These are phyloP conservation scores for Linnaemya vulpina DNA, from an alignment of 2,888 invertebrate species.

Conservation along the genomic window DNA sequence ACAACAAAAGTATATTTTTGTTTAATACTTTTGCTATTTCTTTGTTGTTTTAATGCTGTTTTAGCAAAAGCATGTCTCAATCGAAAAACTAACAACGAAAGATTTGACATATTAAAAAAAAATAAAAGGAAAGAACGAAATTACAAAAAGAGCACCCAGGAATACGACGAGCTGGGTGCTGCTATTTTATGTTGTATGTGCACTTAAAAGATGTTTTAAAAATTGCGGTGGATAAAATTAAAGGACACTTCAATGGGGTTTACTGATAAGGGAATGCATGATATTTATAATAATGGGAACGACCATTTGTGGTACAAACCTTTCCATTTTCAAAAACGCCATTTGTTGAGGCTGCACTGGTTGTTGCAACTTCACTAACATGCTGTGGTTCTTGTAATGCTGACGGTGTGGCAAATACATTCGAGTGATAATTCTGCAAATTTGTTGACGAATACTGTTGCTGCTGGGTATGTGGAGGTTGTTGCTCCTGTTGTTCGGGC, in stretches of 20 bases:
- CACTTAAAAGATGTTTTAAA: conserved; percentile 6
- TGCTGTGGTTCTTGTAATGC: conserved; percentile 70
- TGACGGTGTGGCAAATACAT: conserved; percentile 78
- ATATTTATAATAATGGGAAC: background rate
- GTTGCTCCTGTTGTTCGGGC: conserved; percentile 74
- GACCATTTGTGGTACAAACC: conserved; percentile 74
- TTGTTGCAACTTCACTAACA: conserved; percentile 60
- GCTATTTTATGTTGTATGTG: background rate
- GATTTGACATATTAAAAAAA: conserved; percentile 48
- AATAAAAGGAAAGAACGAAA: conserved; percentile 8
- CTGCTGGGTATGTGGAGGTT: conserved; percentile 71
- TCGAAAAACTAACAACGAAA: conserved; percentile 47
- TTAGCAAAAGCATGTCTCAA: conserved; percentile 42
- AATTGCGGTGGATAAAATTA: background rate
- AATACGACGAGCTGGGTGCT: conserved; percentile 17
- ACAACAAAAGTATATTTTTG: conserved; percentile 20
- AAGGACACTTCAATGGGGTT: background rate
- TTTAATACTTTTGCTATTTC: conserved; percentile 33
- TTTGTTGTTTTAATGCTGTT: background rate
- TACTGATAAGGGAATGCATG: background rate
- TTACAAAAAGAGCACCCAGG: background rate
- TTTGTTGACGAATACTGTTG: conserved; percentile 74
- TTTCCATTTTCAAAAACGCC: conserved; percentile 81
- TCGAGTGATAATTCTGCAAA: conserved; percentile 76
- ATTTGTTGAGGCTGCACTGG: conserved; percentile 74